Evolutionary conservation across 2,797 vertebrate genomes (phyloP), one percentile per base, ranked within the genome.

Genomic region (Heterohyrax brucei): DNA sequence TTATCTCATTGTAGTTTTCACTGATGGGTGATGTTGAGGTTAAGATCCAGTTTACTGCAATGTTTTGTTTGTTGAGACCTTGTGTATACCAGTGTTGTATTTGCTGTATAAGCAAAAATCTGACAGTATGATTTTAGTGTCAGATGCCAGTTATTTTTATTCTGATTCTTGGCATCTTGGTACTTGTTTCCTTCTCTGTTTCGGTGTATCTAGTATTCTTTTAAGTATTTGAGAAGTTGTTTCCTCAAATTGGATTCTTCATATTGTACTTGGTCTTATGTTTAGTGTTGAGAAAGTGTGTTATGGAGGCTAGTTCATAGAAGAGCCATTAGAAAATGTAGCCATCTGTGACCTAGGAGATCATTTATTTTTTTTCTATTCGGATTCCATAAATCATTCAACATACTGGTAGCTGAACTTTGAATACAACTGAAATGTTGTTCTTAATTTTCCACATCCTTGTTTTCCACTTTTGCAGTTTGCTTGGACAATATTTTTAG

Each of bases 231-330:
- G 61, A 89, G 22, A 56, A 89, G 22, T 30, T 87, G 10, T 81
- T 91, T 79, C n/a, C 66, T 95, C 50, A 66, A n/a, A 59, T 72
- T 93, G 18, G 53, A 18, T 87, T 79, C 56, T 79, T 95, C 28
- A 2, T 26, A 76, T 88, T 7, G 7, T 7, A 0, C 82, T 82
- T 77, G 19, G 3, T 81, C 61, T 94, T 82, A 19, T n/a, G n/a
- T 80, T 6, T 73, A 89, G 46, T 62, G 14, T 61, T 96, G 24
- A 82, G 87, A 82, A 76, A 68, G 39, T 78, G 18, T 76, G 33
- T 64, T 81, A 22, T 68, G 33, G 62, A 94, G 13, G 62, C 96
- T 93, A 72, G 50, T 77, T 94, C 33, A n/a, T 83, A 62, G n/a
- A 95, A 77, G 44, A 62, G 76, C 50, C 14, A 16, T 39, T 85